Conservation (phyloP, 2,797 vertebrate species). For the Masticophis lateralis region DNA sequence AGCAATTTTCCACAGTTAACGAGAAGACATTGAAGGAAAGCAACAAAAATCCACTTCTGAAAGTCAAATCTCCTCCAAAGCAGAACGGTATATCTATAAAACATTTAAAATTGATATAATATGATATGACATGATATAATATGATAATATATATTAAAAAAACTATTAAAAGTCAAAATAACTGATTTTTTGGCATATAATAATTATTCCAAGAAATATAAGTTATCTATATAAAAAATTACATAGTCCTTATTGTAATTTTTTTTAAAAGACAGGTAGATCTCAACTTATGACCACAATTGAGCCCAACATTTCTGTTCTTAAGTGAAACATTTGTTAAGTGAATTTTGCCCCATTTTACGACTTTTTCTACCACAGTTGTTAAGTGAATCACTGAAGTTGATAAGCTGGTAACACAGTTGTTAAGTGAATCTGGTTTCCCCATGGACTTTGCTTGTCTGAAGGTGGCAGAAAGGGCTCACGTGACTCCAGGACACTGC, state of each 20-base stretch:
- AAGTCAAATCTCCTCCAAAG: conserved; percentile 58
- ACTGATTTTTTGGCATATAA: neutral
- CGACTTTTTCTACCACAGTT: no score
- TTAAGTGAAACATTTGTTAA: neutral
- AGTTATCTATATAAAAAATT: neutral
- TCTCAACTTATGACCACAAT: neutral
- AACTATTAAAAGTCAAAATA: neutral
- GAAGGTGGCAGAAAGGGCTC: neutral
- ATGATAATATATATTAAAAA: neutral
- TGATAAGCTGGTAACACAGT: neutral
- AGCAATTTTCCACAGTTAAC: conserved; percentile 55
- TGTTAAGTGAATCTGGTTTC: neutral
- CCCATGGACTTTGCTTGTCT: neutral
- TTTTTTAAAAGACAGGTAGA: neutral
- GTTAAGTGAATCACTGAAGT: neutral
- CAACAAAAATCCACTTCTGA: conserved; percentile 55
- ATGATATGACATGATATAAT: neutral
- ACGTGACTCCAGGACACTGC: neutral
- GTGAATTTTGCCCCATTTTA: neutral
- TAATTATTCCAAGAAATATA: neutral
- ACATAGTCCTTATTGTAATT: neutral
- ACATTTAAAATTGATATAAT: neutral
- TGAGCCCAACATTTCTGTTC: neutral
- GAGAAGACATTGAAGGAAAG: conserved; percentile 68
- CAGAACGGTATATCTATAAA: conserved; percentile 68